phyloP scores from a whole-genome alignment of 2,888 invertebrate genomes.

The Oeneis ivallda region DNA sequence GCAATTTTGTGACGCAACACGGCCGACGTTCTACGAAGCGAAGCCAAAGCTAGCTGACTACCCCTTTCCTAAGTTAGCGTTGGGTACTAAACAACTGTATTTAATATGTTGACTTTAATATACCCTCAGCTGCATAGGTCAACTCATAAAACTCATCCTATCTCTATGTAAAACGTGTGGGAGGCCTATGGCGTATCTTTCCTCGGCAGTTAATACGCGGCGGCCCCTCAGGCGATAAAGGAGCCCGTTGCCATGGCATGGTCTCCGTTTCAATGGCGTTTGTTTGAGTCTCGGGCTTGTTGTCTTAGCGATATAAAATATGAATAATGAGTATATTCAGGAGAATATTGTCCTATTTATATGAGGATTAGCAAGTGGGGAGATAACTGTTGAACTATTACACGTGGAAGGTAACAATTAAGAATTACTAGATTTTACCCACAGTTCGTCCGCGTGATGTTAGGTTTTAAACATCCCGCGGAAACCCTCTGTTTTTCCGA shows the following conservation, averaged over 20 bases:
- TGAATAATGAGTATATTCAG: background rate
- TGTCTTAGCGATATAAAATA: background rate
- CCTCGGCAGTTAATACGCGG: conserved; percentile 1
- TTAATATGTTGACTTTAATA: background rate
- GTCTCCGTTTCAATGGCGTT: background rate
- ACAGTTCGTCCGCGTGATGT: too few species aligned
- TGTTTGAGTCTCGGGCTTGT: background rate
- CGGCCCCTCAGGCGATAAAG: background rate
- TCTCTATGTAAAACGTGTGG: conserved; percentile 1
- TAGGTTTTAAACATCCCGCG: too few species aligned
- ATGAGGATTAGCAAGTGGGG: background rate
- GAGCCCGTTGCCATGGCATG: background rate
- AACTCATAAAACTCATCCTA: background rate
- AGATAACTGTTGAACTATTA: background rate
- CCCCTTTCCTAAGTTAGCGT: too few species aligned
- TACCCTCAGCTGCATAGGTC: background rate
- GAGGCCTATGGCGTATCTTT: background rate
- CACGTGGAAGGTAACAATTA: background rate
- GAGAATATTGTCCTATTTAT: background rate
- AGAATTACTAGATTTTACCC: too few species aligned
- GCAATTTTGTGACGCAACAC: too few species aligned
- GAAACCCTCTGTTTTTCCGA: too few species aligned
- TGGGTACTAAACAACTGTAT: too few species aligned
- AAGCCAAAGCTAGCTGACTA: too few species aligned
- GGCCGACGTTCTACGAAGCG: too few species aligned